Evolutionary conservation across 2,888 invertebrate species (phyloP).

Genomic region (Blastobasis adustella): DNA sequence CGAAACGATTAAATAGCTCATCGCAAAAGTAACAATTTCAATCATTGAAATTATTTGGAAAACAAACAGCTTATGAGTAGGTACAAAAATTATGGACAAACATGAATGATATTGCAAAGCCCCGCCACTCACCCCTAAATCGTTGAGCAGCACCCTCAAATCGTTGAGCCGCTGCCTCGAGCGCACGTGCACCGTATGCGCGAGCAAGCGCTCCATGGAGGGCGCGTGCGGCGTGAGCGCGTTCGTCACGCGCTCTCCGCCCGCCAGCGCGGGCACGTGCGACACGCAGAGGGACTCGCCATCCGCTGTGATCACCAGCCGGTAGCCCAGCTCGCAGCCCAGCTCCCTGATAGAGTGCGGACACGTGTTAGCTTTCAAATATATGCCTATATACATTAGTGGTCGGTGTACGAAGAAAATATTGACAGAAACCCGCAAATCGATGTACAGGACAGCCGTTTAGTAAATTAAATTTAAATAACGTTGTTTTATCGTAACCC

Average conservation of each 20-base stretch:
- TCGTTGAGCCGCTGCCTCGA: conserved; percentile 89
- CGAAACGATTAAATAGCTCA: too few relatives aligned
- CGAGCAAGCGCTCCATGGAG: conserved; percentile 95
- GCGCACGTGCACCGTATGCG: conserved; percentile 95
- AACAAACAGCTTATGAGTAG: too few relatives aligned
- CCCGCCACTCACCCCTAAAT: conserved; percentile 65
- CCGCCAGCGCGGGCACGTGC: conserved; percentile 77
- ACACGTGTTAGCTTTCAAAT: too few relatives aligned
- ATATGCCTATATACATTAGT: too few relatives aligned
- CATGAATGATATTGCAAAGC: background rate
- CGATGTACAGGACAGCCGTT: too few relatives aligned
- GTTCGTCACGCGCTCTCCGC: conserved; percentile 73
- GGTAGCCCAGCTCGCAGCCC: conserved; percentile 90
- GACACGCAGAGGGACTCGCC: conserved; percentile 60
- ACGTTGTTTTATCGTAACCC: too few relatives aligned
- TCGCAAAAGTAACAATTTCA: too few relatives aligned
- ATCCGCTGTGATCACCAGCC: conserved; percentile 92
- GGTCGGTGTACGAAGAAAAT: too few relatives aligned
- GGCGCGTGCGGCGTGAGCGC: conserved; percentile 92
- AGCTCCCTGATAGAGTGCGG: conserved; percentile 78
- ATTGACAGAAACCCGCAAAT: too few relatives aligned
- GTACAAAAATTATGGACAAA: background rate
- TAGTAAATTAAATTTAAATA: too few relatives aligned
- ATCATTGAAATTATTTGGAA: too few relatives aligned
- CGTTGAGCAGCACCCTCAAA: conserved; percentile 84